phyloP scores from a whole-genome alignment of 2,113 vertebrate species.

The Ranitomeya imitator region DNA sequence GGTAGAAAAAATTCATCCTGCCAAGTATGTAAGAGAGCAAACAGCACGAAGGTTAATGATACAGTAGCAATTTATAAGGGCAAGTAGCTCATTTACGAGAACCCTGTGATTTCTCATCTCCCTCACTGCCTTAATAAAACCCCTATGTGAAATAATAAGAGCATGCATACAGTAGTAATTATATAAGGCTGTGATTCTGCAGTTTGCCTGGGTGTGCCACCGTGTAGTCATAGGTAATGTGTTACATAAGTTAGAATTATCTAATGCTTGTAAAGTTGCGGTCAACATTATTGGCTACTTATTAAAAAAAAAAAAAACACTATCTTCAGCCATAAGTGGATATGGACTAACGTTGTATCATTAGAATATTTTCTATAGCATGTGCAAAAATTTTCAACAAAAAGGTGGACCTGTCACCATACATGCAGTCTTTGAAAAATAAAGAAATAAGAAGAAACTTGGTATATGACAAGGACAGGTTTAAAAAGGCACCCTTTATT shows the following conservation, averaged over 20 bases:
- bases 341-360: too few species aligned
- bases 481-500: too few species aligned
- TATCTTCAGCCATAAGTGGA: too few species aligned
- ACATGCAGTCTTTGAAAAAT: too few species aligned
- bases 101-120: not conserved
- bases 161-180: not conserved
- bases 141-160: too few species aligned
- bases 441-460: too few species aligned
- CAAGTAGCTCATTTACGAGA: not conserved
- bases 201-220: not conserved
- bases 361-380: too few species aligned
- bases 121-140: not conserved
- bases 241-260: not conserved
- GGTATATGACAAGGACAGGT: too few species aligned
- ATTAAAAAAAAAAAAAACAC: not conserved
- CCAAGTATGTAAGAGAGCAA: not conserved
- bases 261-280: not conserved
- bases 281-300: not conserved
- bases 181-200: not conserved
- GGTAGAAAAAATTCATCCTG: not conserved
- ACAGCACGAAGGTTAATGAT: not conserved
- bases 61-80: not conserved
- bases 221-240: not conserved
- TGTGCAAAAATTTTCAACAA: too few species aligned
- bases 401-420: too few species aligned